A percentile compares a stretch with the other conserved stretches of the same genome.
Evolutionary conservation across 2,113 vertebrate species (phyloP).

Genomic region (Ammodytes marinus): DNA sequence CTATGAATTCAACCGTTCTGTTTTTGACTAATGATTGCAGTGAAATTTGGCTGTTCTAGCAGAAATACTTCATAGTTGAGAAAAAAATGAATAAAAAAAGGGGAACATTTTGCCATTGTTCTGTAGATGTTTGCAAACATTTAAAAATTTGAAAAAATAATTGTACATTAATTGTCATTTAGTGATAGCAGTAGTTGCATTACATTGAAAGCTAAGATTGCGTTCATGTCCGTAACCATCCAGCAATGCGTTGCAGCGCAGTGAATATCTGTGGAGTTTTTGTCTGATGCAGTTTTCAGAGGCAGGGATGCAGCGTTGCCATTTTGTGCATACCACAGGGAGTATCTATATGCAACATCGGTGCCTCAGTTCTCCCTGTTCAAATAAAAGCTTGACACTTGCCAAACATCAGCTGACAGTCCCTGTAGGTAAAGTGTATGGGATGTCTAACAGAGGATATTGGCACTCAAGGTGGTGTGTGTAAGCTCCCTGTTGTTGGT

Average conservation of each 20-base stretch:
- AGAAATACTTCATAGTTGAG: constrained; percentile 66
- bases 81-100: constrained; percentile 36
- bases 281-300: constrained; percentile 63
- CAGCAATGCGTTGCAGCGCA: constrained; percentile 75
- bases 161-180: constrained; percentile 64
- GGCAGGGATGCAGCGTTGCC: constrained; percentile 54
- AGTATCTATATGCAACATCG: constrained; percentile 52
- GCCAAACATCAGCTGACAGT: constrained; percentile 43
- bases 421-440: constrained; percentile 32
- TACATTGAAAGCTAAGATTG: constrained; percentile 49
- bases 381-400: constrained; percentile 55
- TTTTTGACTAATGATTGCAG: constrained; percentile 70
- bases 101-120: constrained; percentile 50
- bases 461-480: constrained; percentile 43
- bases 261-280: constrained; percentile 81
- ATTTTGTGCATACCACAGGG: constrained; percentile 64
- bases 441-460: constrained; percentile 41
- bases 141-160: constrained; percentile 55
- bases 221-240: constrained; percentile 55
- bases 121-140: constrained; percentile 76
- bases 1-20: constrained; percentile 71
- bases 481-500: constrained; percentile 67
- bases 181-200: constrained; percentile 67
- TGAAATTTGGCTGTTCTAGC: constrained; percentile 75
- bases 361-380: constrained; percentile 57